Evolutionary conservation across 2,113 vertebrate species (phyloP).

Genomic region (Odocoileus hemionus): DNA sequence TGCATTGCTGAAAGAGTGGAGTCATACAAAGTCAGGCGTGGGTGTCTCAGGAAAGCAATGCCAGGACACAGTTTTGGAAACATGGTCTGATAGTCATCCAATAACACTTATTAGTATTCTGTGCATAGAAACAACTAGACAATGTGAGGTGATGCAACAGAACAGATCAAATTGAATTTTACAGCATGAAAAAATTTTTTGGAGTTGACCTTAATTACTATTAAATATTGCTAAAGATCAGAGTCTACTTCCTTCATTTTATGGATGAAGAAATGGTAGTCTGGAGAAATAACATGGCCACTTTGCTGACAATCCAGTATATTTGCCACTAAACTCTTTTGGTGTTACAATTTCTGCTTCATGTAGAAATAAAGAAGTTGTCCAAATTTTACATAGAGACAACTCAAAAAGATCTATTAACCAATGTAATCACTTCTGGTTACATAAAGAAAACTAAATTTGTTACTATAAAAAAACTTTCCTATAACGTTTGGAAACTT

Average conservation of each 20-base stretch:
- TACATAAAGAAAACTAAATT: background rate
- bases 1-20: constrained; percentile 52
- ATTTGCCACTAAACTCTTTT: background rate
- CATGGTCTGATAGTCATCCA: constrained; percentile 7
- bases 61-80: constrained; percentile 54
- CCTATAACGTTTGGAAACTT: background rate
- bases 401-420: background rate
- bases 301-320: background rate
- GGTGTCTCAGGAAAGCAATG: background rate
- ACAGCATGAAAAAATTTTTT: background rate
- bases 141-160: background rate
- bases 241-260: background rate
- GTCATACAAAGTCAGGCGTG: constrained; percentile 22
- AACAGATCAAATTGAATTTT: background rate
- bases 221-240: background rate
- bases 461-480: background rate
- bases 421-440: background rate
- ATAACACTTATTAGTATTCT: background rate
- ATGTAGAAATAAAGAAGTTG: background rate
- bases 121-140: background rate
- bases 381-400: background rate
- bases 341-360: background rate
- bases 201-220: background rate
- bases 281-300: background rate
- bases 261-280: background rate